phyloP scores from a whole-genome alignment of 2,888 invertebrate species.

The Onthophagus sagittarius region DNA sequence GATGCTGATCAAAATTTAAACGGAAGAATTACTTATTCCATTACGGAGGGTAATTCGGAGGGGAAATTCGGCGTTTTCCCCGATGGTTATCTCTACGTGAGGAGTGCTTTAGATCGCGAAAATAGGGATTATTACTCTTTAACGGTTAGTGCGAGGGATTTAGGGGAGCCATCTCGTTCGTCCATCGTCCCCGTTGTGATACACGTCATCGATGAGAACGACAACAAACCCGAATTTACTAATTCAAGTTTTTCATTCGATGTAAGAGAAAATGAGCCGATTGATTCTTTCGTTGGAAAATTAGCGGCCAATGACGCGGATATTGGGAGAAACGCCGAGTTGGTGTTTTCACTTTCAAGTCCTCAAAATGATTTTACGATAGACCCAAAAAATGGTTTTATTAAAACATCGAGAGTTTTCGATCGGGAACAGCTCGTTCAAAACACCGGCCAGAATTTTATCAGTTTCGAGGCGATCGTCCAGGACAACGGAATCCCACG shows the following conservation, averaged over 20 bases:
- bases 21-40: constrained; percentile 74
- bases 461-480: constrained; percentile 82
- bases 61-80: constrained; percentile 92
- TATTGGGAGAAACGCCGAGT: constrained; percentile 86
- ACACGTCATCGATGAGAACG: constrained; percentile 94
- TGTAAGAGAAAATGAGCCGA: constrained; percentile 82
- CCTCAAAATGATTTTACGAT: constrained; percentile 80
- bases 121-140: constrained; percentile 87
- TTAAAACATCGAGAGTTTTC: constrained; percentile 79
- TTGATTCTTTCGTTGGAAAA: constrained; percentile 89
- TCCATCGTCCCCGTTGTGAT: constrained; percentile 89
- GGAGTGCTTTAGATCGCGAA: constrained; percentile 83
- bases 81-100: constrained; percentile 87
- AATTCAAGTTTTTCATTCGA: constrained; percentile 88
- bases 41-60: constrained; percentile 82
- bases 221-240: constrained; percentile 89
- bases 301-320: constrained; percentile 86
- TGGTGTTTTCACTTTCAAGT: constrained; percentile 74
- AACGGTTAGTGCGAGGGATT: constrained; percentile 78
- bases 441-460: constrained; percentile 70
- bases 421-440: constrained; percentile 85
- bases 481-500: constrained; percentile 77
- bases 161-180: constrained; percentile 71
- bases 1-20: constrained; percentile 84
- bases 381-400: constrained; percentile 86